These are phyloP conservation scores for Corydoras sp. DNA, from an alignment of 2,113 vertebrate genomes.

Conservation along the genomic window DNA sequence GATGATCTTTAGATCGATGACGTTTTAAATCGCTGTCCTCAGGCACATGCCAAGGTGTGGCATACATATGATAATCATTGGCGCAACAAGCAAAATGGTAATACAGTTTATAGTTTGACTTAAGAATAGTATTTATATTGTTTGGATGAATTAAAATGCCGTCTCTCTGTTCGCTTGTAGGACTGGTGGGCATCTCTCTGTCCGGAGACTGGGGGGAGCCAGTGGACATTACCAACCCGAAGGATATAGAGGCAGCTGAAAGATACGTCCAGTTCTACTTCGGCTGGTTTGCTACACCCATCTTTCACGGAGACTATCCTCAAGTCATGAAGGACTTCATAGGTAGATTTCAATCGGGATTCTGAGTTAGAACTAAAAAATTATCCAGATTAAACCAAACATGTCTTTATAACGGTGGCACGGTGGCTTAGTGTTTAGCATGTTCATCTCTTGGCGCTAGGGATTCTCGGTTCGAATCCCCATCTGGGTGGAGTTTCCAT, in stretches of 20 bases:
- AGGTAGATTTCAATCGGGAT: slow-evolving; percentile 50
- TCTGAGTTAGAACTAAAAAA: too few species aligned
- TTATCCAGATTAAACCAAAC: too few species aligned
- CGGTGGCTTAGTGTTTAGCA: too few species aligned
- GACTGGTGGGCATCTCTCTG: slow-evolving; percentile 84
- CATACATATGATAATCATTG: slow-evolving; percentile 79
- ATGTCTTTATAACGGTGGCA: too few species aligned
- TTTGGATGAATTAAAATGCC: not conserved
- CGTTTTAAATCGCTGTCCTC: slow-evolving; percentile 9
- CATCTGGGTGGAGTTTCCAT: too few species aligned
- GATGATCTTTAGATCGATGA: too few species aligned
- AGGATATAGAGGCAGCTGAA: slow-evolving; percentile 82
- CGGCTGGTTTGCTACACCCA: slow-evolving; percentile 91
- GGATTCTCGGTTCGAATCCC: too few species aligned
- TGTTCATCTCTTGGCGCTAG: too few species aligned
- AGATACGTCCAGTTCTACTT: slow-evolving; percentile 87
- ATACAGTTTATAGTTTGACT: not conserved
- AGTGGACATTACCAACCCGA: slow-evolving; percentile 75
- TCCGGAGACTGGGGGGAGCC: slow-evolving; percentile 87
- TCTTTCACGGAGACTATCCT: slow-evolving; percentile 91
- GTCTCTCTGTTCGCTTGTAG: slow-evolving; percentile 53
- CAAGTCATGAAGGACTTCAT: slow-evolving; percentile 89
- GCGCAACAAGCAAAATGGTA: slow-evolving; percentile 82
- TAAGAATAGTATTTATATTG: not conserved
- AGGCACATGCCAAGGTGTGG: slow-evolving; percentile 89